A percentile compares a stretch with the other conserved stretches of the same genome.
Conservation (phyloP, 2,113 vertebrate species). For the Pimephales promelas region DNA sequence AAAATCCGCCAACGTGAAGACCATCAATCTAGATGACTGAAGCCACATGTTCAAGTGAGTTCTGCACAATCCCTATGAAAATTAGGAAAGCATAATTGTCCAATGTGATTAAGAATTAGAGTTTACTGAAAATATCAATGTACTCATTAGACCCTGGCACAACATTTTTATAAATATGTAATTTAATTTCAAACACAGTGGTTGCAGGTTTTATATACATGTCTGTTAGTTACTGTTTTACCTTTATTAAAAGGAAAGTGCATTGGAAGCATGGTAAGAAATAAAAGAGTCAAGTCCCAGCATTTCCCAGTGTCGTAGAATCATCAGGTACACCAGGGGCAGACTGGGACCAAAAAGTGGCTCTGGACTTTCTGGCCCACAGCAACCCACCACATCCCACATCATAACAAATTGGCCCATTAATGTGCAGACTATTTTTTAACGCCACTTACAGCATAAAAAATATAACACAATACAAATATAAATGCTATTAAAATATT, state of each 20-base stretch:
- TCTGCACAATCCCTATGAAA: conserved; percentile 66
- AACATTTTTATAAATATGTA: conserved; percentile 26
- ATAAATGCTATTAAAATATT: too few species aligned
- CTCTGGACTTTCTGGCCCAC: too few species aligned
- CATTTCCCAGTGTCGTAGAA: not conserved
- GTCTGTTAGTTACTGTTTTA: not conserved
- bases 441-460: too few species aligned
- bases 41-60: conserved; percentile 68
- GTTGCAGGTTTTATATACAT: not conserved
- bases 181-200: not conserved
- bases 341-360: too few species aligned
- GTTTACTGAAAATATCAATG: conserved; percentile 22
- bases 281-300: not conserved
- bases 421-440: too few species aligned
- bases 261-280: not conserved
- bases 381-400: too few species aligned
- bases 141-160: not conserved
- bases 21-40: conserved; percentile 70
- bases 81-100: conserved; percentile 66
- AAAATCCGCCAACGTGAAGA: conserved; percentile 65
- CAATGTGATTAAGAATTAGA: conserved; percentile 15
- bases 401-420: too few species aligned
- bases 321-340: too few species aligned
- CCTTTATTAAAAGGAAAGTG: not conserved
- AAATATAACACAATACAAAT: too few species aligned